phyloP scores from a whole-genome alignment of 2,888 invertebrate genomes.

The Drosophila leonis region DNA sequence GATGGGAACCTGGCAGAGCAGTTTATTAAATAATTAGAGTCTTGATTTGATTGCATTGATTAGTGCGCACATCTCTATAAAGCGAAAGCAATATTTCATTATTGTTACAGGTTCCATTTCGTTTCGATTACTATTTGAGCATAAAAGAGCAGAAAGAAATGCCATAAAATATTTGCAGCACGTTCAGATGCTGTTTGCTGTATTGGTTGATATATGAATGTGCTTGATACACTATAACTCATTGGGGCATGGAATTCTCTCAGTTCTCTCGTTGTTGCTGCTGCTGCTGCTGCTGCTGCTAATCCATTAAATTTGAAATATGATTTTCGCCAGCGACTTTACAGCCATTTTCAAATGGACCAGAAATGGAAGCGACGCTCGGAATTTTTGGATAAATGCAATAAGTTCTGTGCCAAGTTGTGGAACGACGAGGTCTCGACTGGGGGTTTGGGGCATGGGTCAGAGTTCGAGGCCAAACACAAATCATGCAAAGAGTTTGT shows the following conservation, averaged over 20 bases:
- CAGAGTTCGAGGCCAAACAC: constrained; percentile 16
- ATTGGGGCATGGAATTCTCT: constrained; percentile 41
- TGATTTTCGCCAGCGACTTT: constrained; percentile 47
- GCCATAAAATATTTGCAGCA: constrained; percentile 25
- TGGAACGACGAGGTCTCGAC: background rate
- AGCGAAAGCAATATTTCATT: background rate
- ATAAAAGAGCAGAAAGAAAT: background rate
- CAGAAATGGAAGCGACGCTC: constrained; percentile 29
- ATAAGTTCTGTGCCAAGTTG: constrained; percentile 44
- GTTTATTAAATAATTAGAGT: constrained; percentile 1
- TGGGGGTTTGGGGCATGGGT: background rate
- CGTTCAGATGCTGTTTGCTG: constrained; percentile 31
- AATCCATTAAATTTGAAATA: constrained; percentile 73
- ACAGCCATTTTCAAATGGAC: constrained; percentile 21
- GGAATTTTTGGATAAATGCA: constrained; percentile 47
- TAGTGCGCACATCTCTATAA: background rate
- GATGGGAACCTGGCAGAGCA: too few species aligned
- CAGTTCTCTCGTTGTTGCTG: constrained; percentile 5
- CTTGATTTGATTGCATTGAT: constrained; percentile 3
- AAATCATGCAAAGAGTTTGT: constrained; percentile 39
- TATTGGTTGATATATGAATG: constrained; percentile 40
- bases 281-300: constrained; percentile 26
- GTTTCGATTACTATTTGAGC: constrained; percentile 10
- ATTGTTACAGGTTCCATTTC: background rate
- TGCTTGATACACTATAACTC: constrained; percentile 46